A percentile compares a stretch with the other conserved stretches of the same genome.
Evolutionary conservation across 2,888 invertebrate genomes (phyloP).

Genomic region (Beris chalybata): DNA sequence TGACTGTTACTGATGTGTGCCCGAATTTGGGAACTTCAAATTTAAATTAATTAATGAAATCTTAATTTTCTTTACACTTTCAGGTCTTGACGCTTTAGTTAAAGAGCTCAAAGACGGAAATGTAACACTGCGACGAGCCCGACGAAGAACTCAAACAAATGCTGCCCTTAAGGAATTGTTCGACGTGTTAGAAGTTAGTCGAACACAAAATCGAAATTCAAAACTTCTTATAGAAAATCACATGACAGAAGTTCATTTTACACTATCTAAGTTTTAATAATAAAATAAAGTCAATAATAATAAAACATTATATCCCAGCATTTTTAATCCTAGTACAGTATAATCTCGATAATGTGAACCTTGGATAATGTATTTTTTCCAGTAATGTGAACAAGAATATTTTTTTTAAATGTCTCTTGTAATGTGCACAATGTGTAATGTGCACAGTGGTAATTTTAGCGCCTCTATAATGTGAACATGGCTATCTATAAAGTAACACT

Average conservation of each 20-base stretch:
- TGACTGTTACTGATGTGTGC: no score
- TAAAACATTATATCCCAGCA: background rate
- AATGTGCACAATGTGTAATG: no score
- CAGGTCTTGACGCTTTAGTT: slow-evolving; percentile 57
- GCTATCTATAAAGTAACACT: no score
- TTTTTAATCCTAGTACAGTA: no score
- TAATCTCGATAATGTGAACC: no score
- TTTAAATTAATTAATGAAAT: no score
- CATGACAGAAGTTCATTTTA: slow-evolving; percentile 25
- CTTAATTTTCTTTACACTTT: slow-evolving; percentile 30
- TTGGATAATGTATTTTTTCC: no score
- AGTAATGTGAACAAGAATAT: no score
- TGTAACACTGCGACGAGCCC: slow-evolving; percentile 53
- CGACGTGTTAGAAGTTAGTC: slow-evolving; percentile 54
- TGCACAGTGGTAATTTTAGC: no score
- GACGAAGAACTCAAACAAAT: slow-evolving; percentile 52
- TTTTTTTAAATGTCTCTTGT: no score
- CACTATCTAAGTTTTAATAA: background rate
- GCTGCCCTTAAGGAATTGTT: slow-evolving; percentile 56
- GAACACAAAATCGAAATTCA: slow-evolving; percentile 54
- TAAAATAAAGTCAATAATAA: background rate
- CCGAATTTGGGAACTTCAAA: no score
- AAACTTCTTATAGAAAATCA: slow-evolving; percentile 50
- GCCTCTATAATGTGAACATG: no score
- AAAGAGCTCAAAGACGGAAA: slow-evolving; percentile 54